phyloP scores from a whole-genome alignment of 2,113 vertebrate genomes.

The Mormoops blainvillei region DNA sequence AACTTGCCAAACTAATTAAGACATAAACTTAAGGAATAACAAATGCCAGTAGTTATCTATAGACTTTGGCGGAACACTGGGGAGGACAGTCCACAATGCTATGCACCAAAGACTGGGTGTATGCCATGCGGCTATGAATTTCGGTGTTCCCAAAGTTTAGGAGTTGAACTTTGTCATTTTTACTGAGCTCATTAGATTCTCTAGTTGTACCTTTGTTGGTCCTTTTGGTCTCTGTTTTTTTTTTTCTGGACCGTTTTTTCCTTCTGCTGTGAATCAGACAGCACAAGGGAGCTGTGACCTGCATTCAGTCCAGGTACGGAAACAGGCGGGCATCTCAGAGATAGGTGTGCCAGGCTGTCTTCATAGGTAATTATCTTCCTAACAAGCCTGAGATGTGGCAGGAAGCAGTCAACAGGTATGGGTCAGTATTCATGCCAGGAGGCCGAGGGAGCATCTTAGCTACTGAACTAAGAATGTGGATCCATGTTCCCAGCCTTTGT shows the following conservation, averaged over 20 bases:
- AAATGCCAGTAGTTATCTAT: background rate
- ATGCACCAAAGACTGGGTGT: background rate
- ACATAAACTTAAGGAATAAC: conserved; percentile 52
- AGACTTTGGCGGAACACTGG: background rate
- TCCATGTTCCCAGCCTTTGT: background rate
- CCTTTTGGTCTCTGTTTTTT: background rate
- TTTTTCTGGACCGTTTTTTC: background rate
- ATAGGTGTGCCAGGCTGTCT: background rate
- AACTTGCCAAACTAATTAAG: conserved; percentile 66
- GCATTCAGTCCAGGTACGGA: background rate
- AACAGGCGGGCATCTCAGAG: background rate
- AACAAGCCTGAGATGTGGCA: background rate
- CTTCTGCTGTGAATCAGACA: background rate
- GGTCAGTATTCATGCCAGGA: background rate
- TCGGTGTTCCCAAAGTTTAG: background rate
- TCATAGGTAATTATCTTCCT: background rate
- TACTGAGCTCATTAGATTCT: background rate
- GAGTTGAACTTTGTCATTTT: background rate
- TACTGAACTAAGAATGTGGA: background rate
- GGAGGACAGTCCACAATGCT: background rate
- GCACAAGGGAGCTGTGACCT: background rate
- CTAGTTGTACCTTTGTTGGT: background rate
- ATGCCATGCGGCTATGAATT: background rate
- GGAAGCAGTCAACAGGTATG: background rate
- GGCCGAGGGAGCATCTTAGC: background rate